These are phyloP conservation scores for Amphipyra berbera DNA, from an alignment of 2,888 invertebrate species.

Conservation along the genomic window DNA sequence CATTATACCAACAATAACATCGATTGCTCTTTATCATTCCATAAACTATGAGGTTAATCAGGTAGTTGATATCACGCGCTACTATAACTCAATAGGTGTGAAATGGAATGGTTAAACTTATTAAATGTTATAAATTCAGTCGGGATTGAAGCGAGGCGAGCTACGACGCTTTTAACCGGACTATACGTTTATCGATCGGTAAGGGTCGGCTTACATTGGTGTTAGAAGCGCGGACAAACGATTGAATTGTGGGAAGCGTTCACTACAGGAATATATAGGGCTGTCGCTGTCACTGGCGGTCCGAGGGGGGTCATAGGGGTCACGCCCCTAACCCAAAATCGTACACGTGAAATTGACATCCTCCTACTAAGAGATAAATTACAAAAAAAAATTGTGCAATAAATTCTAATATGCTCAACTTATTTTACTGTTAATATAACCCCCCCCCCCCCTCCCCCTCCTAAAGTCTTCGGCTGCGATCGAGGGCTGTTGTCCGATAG, in stretches of 20 bases:
- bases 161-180: conserved; percentile 34
- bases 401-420: no score
- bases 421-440: no score
- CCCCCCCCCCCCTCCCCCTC: no score
- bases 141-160: conserved; percentile 45
- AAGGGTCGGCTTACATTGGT: conserved; percentile 2
- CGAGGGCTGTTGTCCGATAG: no score
- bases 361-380: no score
- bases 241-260: background rate
- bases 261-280: no score
- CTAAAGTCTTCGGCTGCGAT: no score
- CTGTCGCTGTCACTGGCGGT: no score
- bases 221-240: conserved; percentile 6
- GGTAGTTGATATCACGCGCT: conserved; percentile 47
- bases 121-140: conserved; percentile 64
- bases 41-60: conserved; percentile 55
- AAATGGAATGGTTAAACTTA: conserved; percentile 72
- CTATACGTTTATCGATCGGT: conserved; percentile 38
- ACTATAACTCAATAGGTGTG: conserved; percentile 69
- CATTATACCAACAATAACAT: conserved; percentile 52
- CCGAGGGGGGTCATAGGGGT: no score
- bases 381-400: no score
- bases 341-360: no score
- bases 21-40: conserved; percentile 36
- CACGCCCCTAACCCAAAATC: no score